Evolutionary conservation across 2,797 vertebrate genomes (phyloP).

Genomic region (Anguilla marmorata): DNA sequence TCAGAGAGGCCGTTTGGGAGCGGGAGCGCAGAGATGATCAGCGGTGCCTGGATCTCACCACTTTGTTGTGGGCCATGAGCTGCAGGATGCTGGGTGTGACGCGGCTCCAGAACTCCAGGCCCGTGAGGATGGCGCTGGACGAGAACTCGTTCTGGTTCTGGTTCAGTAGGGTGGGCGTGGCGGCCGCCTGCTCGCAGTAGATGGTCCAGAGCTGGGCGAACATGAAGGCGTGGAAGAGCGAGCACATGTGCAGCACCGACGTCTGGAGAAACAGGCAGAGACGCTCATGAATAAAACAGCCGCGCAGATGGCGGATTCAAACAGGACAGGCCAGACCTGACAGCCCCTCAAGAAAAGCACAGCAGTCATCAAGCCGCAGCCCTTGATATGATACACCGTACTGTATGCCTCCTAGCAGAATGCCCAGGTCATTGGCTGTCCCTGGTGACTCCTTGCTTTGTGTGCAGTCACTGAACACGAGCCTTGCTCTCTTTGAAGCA

Average conservation of each 20-base stretch:
- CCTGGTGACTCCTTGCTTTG: neutral
- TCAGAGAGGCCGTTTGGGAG: neutral
- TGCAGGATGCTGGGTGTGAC: slow-evolving; percentile 98
- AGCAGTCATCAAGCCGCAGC: neutral
- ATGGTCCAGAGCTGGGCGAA: slow-evolving; percentile 99
- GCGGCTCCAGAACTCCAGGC: slow-evolving; percentile 97
- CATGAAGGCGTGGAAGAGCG: slow-evolving; percentile 98
- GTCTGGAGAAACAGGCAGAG: slow-evolving; percentile 74
- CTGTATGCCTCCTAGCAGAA: neutral
- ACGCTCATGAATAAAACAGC: slow-evolving; percentile 21
- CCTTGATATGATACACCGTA: neutral
- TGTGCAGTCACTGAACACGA: neutral
- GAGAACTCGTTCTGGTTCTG: slow-evolving; percentile 97
- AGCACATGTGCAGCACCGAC: slow-evolving; percentile 98
- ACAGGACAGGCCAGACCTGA: neutral
- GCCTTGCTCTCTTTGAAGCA: neutral
- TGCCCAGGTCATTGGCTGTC: neutral
- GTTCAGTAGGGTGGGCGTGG: slow-evolving; percentile 81
- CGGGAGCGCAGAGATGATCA: neutral
- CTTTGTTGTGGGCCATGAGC: slow-evolving; percentile 99
- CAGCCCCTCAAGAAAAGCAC: neutral
- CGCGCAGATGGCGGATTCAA: neutral
- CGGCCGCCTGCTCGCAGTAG: slow-evolving; percentile 94
- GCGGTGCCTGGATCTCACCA: slow-evolving; percentile 74
- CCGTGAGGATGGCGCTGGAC: slow-evolving; percentile 91